phyloP scores from a whole-genome alignment of 2,797 vertebrate genomes.

The Rousettus madagascariensis region DNA sequence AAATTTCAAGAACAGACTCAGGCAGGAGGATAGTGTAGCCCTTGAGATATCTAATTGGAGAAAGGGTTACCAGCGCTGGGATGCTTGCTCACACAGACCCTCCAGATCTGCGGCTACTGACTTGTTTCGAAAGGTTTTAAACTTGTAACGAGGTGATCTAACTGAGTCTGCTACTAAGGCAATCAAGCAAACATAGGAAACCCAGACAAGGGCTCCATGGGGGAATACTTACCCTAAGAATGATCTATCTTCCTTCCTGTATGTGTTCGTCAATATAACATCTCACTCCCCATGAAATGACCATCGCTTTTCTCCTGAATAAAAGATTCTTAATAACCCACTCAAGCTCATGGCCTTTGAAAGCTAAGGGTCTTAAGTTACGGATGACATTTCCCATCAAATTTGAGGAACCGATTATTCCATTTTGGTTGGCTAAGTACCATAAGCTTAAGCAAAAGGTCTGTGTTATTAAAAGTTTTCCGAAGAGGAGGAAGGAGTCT shows the following conservation, averaged over 20 bases:
- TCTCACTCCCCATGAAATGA: neutral
- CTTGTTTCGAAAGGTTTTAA: conserved; percentile 28
- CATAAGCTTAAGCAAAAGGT: conserved; percentile 8
- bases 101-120: neutral
- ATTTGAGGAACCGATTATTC: conserved; percentile 19
- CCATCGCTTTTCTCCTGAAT: conserved; percentile 27
- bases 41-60: neutral
- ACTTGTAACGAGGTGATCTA: neutral
- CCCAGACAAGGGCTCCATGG: neutral
- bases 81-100: neutral
- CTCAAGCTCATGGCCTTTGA: neutral
- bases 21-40: conserved; percentile 36
- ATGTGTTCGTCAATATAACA: neutral
- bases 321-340: conserved; percentile 5
- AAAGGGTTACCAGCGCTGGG: neutral
- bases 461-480: conserved; percentile 15
- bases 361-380: conserved; percentile 22
- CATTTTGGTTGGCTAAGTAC: conserved; percentile 30
- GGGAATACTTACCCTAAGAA: neutral
- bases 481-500: neutral
- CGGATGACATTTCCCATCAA: conserved; percentile 4
- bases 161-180: neutral
- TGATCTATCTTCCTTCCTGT: neutral
- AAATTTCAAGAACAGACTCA: neutral
- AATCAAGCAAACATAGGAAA: conserved; percentile 16